Percentiles rank a stretch among this genome's conserved stretches.
These are phyloP conservation scores for Coturnix japonica DNA, from an alignment of 2,113 vertebrate species.

Conservation along the genomic window DNA sequence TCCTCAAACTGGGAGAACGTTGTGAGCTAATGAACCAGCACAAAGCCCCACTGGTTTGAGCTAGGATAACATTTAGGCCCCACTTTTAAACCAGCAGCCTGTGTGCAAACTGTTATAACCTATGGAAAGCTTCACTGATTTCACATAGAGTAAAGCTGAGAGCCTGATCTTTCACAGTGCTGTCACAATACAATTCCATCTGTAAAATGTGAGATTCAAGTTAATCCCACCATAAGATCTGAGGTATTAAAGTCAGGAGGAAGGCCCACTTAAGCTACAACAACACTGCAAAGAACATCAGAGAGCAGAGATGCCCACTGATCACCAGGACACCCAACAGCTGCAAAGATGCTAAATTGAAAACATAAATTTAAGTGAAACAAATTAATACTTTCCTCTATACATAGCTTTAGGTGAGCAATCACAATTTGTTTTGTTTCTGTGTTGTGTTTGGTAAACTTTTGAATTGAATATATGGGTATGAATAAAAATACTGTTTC, in stretches of 20 bases:
- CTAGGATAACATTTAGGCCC: constrained; percentile 8
- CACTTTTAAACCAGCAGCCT: constrained; percentile 43
- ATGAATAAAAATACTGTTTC: not conserved
- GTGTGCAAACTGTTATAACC: constrained; percentile 48
- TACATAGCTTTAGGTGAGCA: not conserved
- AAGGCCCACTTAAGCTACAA: not conserved
- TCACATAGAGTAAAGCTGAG: not conserved
- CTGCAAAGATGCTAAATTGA: not conserved
- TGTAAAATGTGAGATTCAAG: not conserved
- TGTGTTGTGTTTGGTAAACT: not conserved
- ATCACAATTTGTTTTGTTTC: not conserved
- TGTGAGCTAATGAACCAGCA: constrained; percentile 59
- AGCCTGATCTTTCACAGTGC: not conserved
- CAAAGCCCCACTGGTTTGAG: constrained; percentile 49
- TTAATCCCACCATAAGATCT: not conserved
- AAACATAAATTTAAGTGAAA: not conserved
- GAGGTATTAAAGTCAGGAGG: not conserved
- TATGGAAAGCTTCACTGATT: constrained; percentile 46
- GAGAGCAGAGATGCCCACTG: not conserved
- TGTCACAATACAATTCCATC: not conserved
- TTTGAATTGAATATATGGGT: not conserved
- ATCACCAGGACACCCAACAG: accelerated
- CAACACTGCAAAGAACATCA: not conserved
- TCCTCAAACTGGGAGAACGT: constrained; percentile 37
- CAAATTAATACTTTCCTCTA: not conserved